These are phyloP conservation scores for Andrena trimmerana DNA, from an alignment of 2,888 invertebrate genomes.

Conservation along the genomic window DNA sequence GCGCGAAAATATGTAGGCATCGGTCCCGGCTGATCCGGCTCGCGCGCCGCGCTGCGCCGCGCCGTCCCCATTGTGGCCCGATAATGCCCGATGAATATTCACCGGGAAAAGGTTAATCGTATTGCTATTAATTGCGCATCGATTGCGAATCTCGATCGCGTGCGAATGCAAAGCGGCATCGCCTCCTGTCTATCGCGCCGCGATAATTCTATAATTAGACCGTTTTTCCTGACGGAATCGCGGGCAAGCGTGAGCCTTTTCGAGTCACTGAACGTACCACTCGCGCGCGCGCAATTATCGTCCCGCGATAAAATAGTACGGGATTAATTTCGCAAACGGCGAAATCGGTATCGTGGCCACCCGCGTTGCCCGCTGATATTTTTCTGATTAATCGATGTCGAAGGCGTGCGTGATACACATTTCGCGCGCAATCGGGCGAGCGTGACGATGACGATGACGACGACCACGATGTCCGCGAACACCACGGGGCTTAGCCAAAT, in stretches of 20 bases:
- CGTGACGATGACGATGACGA: constrained; percentile 64
- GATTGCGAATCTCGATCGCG: constrained; percentile 60
- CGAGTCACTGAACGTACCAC: constrained; percentile 26
- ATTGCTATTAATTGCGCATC: constrained; percentile 77
- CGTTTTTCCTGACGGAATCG: constrained; percentile 12
- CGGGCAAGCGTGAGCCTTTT: constrained; percentile 2
- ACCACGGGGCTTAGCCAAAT: constrained; percentile 32
- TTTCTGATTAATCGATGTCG: constrained; percentile 55
- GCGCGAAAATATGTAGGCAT: constrained; percentile 27
- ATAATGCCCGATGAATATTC: constrained; percentile 81
- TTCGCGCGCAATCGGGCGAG: constrained; percentile 62
- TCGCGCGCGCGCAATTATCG: constrained; percentile 33
- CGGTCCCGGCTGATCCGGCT: no score
- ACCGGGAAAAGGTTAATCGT: constrained; percentile 78
- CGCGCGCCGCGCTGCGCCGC: constrained; percentile 9
- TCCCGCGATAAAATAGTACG: constrained; percentile 12
- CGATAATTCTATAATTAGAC: constrained; percentile 47
- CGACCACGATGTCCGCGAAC: constrained; percentile 36
- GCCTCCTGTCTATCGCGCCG: constrained; percentile 8
- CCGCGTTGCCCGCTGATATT: constrained; percentile 1
- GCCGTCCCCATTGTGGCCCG: constrained; percentile 67
- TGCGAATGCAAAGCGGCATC: constrained; percentile 25
- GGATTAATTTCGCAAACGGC: neutral
- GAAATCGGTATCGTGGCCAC: neutral
- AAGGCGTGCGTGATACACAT: constrained; percentile 51